These are phyloP conservation scores for Nomada hirtipes DNA, from an alignment of 2,888 invertebrate genomes.

Conservation along the genomic window DNA sequence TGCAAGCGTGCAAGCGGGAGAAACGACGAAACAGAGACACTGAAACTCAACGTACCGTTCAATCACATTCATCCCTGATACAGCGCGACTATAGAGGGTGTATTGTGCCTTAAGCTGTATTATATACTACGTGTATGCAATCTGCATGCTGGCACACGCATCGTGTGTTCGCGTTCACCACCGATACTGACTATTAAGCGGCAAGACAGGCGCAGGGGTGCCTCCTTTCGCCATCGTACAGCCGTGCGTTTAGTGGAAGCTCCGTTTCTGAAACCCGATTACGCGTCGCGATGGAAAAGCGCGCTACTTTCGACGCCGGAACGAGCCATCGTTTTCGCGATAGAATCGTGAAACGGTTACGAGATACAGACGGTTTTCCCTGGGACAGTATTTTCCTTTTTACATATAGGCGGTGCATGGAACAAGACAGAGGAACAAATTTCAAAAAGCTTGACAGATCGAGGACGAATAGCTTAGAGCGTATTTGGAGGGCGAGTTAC, in stretches of 20 bases:
- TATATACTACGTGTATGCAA: conserved; percentile 63
- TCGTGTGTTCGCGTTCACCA: conserved; percentile 37
- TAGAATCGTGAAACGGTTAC: not conserved
- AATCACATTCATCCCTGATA: conserved; percentile 66
- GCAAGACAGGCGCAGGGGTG: conserved; percentile 35
- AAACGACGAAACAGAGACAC: conserved; percentile 42
- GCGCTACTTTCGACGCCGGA: not conserved
- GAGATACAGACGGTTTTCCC: no score
- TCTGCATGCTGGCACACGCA: conserved; percentile 59
- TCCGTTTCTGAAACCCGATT: conserved; percentile 38
- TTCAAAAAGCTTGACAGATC: no score
- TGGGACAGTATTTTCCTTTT: no score
- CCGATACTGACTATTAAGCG: conserved; percentile 64
- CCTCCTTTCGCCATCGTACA: conserved; percentile 22
- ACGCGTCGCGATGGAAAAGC: conserved; percentile 14
- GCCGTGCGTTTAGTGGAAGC: conserved; percentile 17
- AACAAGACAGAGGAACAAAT: no score
- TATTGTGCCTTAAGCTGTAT: conserved; percentile 67
- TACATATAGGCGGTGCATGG: no score
- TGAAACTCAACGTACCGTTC: conserved; percentile 64
- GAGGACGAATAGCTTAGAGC: no score
- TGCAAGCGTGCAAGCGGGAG: conserved; percentile 17
- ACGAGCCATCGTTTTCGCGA: conserved; percentile 2
- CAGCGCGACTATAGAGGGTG: conserved; percentile 30
- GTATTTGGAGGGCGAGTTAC: no score